Base-by-base conservation (phyloP, 2,797 vertebrate species). In the Buphagus erythrorhynchus region DNA sequence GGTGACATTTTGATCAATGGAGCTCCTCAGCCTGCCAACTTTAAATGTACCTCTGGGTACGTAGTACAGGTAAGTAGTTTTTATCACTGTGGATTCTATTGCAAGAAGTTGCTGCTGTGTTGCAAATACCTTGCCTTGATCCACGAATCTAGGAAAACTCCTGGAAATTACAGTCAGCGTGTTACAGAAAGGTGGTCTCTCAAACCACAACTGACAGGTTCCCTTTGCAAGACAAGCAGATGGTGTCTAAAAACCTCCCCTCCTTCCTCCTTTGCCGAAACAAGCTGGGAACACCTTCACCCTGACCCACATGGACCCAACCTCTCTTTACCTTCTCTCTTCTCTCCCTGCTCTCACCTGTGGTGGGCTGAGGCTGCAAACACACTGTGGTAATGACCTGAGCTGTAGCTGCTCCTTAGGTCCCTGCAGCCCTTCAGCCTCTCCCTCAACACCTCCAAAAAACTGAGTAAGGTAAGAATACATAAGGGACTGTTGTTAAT, bases 1-100 rank as follows among this genome's bases (percentile, higher is more conserved):
- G 98, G 98, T 75, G 91, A 98, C 35, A 97, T 98, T 91, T 91
- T 98, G 62, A 93, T 98, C 87, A 98, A 98, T 9, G 98, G 98
- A 87, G 94, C 95, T 38, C 98, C 97, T 59, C 98, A 96, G 54
- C 97, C 98, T 89, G 80, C 97, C 79, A 97, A 98, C 92, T 98
- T 98, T 86, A 98, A 98, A 65, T 98, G 98, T 65, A 97, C 87
- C 46, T 98, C 98, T 38, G 98, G 98, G 52, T 98, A 98, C 0
- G 98, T 98, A 17, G 98, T 98, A 29, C 98, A 98, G 78, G 98
- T 98, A 87, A 86, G 94, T 80, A 8, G 33, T 17, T 65, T 43
- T 43, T 31, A 18, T 40, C 11, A 26, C 21, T 46, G 4, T 8
- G 24, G 24, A 20, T 43, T 66, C 52, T 20, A 26, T 13, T 61